phyloP scores from a whole-genome alignment of 2,113 vertebrate species.

The Tichodroma muraria region DNA sequence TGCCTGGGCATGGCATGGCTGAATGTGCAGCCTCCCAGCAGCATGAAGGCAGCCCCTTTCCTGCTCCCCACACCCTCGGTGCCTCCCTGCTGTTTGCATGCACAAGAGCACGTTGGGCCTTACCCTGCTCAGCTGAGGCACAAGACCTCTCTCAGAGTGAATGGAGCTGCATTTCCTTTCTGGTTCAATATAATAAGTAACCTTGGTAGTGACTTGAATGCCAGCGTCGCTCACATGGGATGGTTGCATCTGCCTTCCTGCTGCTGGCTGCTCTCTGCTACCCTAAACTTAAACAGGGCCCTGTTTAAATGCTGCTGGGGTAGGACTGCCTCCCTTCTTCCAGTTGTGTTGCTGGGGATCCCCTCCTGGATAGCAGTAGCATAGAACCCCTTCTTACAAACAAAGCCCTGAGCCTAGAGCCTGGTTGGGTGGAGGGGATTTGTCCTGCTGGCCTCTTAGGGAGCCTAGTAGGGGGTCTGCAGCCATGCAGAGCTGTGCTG shows the following conservation, averaged over 20 bases:
- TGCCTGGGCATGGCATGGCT: rapidly evolving
- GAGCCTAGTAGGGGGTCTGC: background rate
- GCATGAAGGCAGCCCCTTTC: background rate
- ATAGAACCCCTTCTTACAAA: background rate
- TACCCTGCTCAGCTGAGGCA: background rate
- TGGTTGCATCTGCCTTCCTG: background rate
- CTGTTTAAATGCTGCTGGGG: background rate
- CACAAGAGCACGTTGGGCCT: background rate
- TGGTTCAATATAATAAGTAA: background rate
- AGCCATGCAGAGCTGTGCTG: background rate
- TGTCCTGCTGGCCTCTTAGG: background rate
- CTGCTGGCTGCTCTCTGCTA: background rate
- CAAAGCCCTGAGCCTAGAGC: background rate
- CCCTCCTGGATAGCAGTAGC: background rate
- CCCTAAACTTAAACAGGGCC: background rate
- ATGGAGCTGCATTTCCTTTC: background rate
- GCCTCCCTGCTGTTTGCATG: slow-evolving; percentile 14
- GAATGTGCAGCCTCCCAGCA: background rate
- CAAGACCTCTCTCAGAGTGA: background rate
- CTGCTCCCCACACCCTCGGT: rapidly evolving
- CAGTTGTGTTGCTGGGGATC: rapidly evolving
- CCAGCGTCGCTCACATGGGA: rapidly evolving
- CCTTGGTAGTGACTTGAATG: background rate
- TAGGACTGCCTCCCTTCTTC: background rate
- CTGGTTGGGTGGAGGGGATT: background rate